Percentiles rank a stretch among this genome's conserved stretches.
Evolutionary conservation across 2,113 vertebrate genomes (phyloP).

Genomic region (Hippocampus guttulatus): DNA sequence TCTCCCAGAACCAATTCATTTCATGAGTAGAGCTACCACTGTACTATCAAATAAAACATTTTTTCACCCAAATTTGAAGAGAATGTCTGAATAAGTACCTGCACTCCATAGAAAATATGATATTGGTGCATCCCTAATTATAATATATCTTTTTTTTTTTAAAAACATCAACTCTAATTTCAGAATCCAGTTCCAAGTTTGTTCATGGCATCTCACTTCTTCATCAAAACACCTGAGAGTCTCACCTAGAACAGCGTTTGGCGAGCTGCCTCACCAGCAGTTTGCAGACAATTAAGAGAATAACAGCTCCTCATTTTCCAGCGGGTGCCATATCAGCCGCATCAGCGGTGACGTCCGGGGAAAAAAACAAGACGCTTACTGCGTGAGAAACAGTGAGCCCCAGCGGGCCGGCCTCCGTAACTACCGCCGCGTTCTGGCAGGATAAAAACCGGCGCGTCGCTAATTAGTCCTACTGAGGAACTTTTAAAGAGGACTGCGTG

Average conservation of each 20-base stretch:
- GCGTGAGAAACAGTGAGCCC: constrained; percentile 26
- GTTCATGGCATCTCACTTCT: neutral
- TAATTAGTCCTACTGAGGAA: constrained; percentile 53
- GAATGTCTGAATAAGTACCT: too few relatives aligned
- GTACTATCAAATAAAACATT: too few relatives aligned
- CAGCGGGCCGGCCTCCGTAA: constrained; percentile 53
- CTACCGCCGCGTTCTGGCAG: constrained; percentile 45
- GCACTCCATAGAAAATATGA: too few relatives aligned
- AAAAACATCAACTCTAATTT: neutral
- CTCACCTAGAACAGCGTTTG: neutral
- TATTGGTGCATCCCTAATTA: neutral
- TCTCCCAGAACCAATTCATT: too few relatives aligned
- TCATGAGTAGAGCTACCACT: too few relatives aligned
- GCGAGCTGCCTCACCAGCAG: constrained; percentile 1
- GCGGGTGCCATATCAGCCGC: constrained; percentile 5
- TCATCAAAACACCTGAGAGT: neutral
- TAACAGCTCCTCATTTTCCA: constrained; percentile 3
- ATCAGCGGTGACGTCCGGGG: neutral
- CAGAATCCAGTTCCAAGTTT: neutral
- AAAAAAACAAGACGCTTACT: constrained; percentile 12
- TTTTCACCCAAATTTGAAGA: too few relatives aligned
- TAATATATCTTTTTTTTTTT: neutral
- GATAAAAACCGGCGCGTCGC: constrained; percentile 40
- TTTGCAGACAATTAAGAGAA: constrained; percentile 10
- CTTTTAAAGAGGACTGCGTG: constrained; percentile 42